Base-by-base conservation (phyloP, 2,797 vertebrate genomes). In the Staurois parvus region DNA sequence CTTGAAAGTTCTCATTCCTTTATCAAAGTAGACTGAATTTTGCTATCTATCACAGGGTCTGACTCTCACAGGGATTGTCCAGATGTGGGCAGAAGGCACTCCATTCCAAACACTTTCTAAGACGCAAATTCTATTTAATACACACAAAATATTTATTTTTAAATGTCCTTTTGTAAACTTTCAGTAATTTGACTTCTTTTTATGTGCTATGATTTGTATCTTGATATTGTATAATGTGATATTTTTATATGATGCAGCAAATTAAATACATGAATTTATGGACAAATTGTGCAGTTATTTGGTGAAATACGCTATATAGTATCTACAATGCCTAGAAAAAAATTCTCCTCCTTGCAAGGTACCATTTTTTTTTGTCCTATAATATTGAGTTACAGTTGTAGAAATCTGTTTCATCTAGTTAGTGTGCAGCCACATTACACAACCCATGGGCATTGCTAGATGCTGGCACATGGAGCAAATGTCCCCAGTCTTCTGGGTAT, bases 201-300 rank as follows among this genome's bases (percentile, higher is more conserved):
- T 34, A 15, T 72, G 2, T 72, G 5, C 37, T n/a, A 28, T 42
- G 8, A 24, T n/a, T 40, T 72, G 19, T 72, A 45, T 3, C 28
- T 26, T 66, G 4, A 66, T 66, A 66, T 13, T 42, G n/a, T 42
- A 42, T 26, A 26, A 42, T 72, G 21, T n/a, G n/a, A 72, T 12
- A 42, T 72, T 42, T 72, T 40, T 72, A 28, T 72, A 40, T 72
- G 40, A 24, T 28, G 64, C 69, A 72, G 70, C 3, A 45, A n/a
- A 42, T 40, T 24, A 6, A 72, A 72, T 24, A 37, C 10, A 26
- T 72, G 69, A 72, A 72, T 42, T 72, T 24, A 24, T 24, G 1
- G 15, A 19, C 9, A 59, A 1, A 59, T 59, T 59, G 52, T 59
- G 52, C 4, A 59, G 21, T 59, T 24, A n/a, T 59, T 59, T 59